Base-by-base conservation (phyloP, 2,797 vertebrate species). In the Liasis olivaceus region DNA sequence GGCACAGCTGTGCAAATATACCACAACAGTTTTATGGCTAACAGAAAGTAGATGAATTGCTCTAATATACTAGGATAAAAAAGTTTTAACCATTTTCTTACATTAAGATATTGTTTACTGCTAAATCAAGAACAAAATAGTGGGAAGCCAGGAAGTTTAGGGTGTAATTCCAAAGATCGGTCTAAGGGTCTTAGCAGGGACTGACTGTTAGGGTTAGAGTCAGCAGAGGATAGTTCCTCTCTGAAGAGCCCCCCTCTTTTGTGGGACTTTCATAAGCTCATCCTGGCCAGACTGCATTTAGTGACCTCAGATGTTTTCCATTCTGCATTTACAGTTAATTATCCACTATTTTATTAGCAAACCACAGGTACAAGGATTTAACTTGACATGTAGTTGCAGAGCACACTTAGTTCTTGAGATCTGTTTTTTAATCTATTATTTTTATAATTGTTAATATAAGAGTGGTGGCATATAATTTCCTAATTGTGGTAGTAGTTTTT, bases 281-380 rank as follows among this genome's bases (percentile, higher is more conserved):
- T 63, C 58, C 6, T 81, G 20, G 36, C 13, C 47, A 31, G 13
- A 5, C 17, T 69, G 20, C 69, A 81, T 14, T 77, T 81, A 13
- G 5, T 42, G 59, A 88, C 31, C 4, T 90, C 15, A 13, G 28
- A 14, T 91, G 4, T 14, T 62, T 24, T 91, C 63, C 60, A 8
- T 92, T 95, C 81, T 92, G 72, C 31, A 87, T 94, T 90, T 94
- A 24, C 1, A 90, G 69, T 20, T 92, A 36, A 86, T 60, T 59
- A 0, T 42, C 31, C 69, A 77, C 13, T 1, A 59, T 24, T 22
- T 91, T 94, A 94, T 93, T 95, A 54, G 88, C 12, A 93, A 89
- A n/a, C 31, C 77, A n/a, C 88, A 93, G 63, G 1, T 69, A 94
- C 28, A 77, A 87, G 1, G 31, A 69, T 26, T 58, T 85, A 5